Percentiles rank a stretch among this genome's conserved stretches.
These are phyloP conservation scores for Dascyllus trimaculatus DNA, from an alignment of 2,113 vertebrate genomes.

Conservation along the genomic window DNA sequence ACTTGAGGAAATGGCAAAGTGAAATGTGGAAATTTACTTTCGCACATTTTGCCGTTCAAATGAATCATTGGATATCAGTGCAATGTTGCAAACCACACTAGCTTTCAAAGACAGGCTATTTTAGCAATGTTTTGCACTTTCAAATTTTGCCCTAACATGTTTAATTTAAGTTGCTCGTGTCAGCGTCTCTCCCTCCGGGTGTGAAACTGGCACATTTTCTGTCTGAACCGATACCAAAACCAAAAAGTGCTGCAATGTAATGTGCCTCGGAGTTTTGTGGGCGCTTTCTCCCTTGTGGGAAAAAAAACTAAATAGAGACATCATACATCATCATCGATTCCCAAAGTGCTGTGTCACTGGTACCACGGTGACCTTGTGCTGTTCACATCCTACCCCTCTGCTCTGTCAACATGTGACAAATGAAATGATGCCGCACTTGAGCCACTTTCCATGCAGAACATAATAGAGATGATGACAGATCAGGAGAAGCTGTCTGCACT, in stretches of 20 bases:
- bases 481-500: neutral
- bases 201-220: constrained; percentile 22
- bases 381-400: constrained; percentile 15
- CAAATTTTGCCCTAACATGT: constrained; percentile 18
- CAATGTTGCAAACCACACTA: constrained; percentile 1
- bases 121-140: constrained; percentile 1
- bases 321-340: constrained; percentile 59
- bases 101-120: constrained; percentile 24
- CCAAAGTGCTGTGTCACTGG: constrained; percentile 53
- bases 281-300: constrained; percentile 26
- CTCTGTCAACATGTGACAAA: constrained; percentile 40
- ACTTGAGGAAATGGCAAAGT: neutral
- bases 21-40: neutral
- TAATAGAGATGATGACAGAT: neutral
- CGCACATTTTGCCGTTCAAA: neutral
- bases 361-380: constrained; percentile 38
- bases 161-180: constrained; percentile 34
- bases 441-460: constrained; percentile 15
- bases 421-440: constrained; percentile 23
- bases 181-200: constrained; percentile 9
- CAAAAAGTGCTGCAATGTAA: constrained; percentile 22
- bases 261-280: constrained; percentile 19
- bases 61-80: neutral
- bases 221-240: neutral
- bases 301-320: constrained; percentile 30